Evolutionary conservation across 2,113 vertebrate species (phyloP).

Genomic region (Formicarius rufipectus): DNA sequence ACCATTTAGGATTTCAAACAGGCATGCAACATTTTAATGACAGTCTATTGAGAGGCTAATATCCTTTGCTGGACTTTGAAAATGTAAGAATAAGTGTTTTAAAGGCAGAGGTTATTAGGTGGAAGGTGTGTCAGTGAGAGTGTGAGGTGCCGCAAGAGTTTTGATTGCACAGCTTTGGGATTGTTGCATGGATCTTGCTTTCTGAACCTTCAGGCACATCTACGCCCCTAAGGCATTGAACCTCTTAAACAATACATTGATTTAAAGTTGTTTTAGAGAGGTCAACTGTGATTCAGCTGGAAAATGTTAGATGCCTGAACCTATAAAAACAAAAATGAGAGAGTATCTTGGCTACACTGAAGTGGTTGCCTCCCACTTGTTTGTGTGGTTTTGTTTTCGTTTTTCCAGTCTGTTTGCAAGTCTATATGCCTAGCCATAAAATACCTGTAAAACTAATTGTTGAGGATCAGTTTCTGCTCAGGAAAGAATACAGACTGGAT

Average conservation of each 20-base stretch:
- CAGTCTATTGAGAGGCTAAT: not conserved
- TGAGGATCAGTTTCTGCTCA: not conserved
- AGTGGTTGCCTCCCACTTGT: not conserved
- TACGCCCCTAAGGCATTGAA: not conserved
- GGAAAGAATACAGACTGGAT: not conserved
- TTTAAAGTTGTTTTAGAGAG: conserved; percentile 38
- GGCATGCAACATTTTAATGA: conserved; percentile 5
- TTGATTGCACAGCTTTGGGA: conserved; percentile 27
- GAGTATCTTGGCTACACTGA: not conserved
- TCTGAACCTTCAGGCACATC: conserved; percentile 24
- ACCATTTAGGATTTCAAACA: not conserved
- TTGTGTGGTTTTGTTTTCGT: not conserved
- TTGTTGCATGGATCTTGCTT: conserved; percentile 4
- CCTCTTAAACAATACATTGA: conserved; percentile 42
- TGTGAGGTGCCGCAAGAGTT: not conserved
- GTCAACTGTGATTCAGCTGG: not conserved
- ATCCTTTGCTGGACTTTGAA: conserved; percentile 28
- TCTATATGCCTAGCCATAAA: not conserved
- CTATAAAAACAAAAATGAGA: conserved; percentile 22
- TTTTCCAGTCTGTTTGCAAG: not conserved
- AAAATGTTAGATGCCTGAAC: conserved; percentile 35
- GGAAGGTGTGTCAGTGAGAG: conserved; percentile 33
- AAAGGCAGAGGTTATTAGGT: conserved; percentile 5
- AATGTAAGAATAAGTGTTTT: conserved; percentile 24
- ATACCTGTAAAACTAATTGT: not conserved